These are phyloP conservation scores for Zoanthus gigantus DNA, from an alignment of 92 coral and sea anemone genomes.

Conservation along the genomic window DNA sequence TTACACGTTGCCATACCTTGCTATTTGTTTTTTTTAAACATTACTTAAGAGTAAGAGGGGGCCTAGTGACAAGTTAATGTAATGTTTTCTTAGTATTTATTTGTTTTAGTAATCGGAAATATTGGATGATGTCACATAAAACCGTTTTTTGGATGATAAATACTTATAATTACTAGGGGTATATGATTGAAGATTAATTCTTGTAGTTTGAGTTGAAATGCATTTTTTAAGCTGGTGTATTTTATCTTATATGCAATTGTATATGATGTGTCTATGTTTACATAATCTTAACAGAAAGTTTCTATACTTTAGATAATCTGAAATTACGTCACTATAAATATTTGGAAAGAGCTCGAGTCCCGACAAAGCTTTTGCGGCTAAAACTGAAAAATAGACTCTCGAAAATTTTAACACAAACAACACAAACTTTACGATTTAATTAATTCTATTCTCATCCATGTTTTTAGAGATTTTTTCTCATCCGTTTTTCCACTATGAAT, in stretches of 20 bases:
- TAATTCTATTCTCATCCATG: background rate
- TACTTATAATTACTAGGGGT: too few relatives aligned
- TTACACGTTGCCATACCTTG: too few relatives aligned
- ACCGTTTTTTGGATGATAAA: too few relatives aligned
- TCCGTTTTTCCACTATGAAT: background rate
- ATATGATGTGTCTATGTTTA: background rate
- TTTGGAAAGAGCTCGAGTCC: background rate
- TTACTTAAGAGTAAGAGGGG: too few relatives aligned
- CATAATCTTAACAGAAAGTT: conserved; percentile 16
- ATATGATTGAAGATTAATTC: background rate
- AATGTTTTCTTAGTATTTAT: too few relatives aligned
- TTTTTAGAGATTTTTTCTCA: background rate
- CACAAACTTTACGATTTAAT: background rate
- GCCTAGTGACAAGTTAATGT: too few relatives aligned
- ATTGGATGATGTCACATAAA: too few relatives aligned
- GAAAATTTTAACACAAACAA: background rate
- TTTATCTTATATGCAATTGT: background rate
- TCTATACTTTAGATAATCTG: conserved; percentile 7
- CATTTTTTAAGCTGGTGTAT: background rate
- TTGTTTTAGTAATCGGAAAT: too few relatives aligned
- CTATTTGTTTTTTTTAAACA: too few relatives aligned
- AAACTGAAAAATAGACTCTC: background rate
- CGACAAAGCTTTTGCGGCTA: background rate
- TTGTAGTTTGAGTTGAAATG: background rate
- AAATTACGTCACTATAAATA: conserved; percentile 42